Base-by-base conservation (phyloP, 2,797 vertebrate species). In the Aulostomus chinensis region DNA sequence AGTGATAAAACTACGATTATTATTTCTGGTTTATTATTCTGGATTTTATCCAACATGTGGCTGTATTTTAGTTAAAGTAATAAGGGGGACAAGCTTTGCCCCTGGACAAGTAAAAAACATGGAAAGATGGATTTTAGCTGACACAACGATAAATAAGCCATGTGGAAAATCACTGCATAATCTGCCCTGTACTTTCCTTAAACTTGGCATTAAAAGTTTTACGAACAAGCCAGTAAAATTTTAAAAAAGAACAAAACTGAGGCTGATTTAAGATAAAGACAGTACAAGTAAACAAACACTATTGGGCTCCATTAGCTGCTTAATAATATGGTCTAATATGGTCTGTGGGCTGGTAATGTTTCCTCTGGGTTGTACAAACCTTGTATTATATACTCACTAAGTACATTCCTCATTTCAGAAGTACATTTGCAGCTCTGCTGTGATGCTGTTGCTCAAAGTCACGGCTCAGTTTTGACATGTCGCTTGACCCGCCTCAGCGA, bases 151-250 rank as follows among this genome's bases (percentile, higher is more conserved):
- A 71, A 85, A 78, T 66, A 80, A 50, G 62, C 55, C 68, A 62
- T 42, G 50, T 60, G 72, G 55, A 50, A 84, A 81, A 76, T 73
- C 52, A 61, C 58, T 28, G 28, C 61, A 17, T 82, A 81, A 85
- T 85, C 83, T 76, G 49, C 52, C 71, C 61, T n/a, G n/a, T n/a
- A 42, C 14, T 18, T 10, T 10, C 11, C 15, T 18, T 60, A 25
- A 46, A 29, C 63, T 64, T 57, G 28, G 18, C 32, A 21, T 35
- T 38, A 26, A 32, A 10, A 20, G 31, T 29, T 31, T 20, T 13
- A 25, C n/a, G 10, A 10, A 9, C 1, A 35, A 4, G 49, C 20
- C 20, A 10, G n/a, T 28, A 20, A 40, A 59, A 34, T 18, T 32
- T 37, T 4, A 37, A 10, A 28, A 30, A 47, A 33, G 8, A 26